Percentiles rank a stretch among this genome's conserved stretches.
These are phyloP conservation scores for Probosciger aterrimus DNA, from an alignment of 2,113 vertebrate species.

Conservation along the genomic window DNA sequence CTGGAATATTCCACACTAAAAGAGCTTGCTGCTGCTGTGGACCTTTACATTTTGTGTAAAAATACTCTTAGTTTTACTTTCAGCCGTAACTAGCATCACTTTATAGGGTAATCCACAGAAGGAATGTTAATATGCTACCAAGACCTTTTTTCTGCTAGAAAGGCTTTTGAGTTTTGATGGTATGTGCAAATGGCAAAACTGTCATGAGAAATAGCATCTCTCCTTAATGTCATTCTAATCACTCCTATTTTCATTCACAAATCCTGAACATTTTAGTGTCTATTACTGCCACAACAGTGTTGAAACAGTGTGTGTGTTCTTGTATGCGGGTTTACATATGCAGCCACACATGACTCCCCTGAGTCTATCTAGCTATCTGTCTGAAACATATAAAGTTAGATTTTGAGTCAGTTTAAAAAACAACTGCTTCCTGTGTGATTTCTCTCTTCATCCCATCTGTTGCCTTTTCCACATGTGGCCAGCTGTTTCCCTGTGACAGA, in stretches of 20 bases:
- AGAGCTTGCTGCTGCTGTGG: neutral
- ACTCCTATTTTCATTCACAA: neutral
- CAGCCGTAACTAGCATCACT: neutral
- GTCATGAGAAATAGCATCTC: neutral
- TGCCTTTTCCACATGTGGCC: neutral
- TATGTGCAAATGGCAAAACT: neutral
- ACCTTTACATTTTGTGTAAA: neutral
- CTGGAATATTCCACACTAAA: neutral
- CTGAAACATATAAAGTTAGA: neutral
- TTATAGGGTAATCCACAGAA: neutral
- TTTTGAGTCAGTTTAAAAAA: neutral
- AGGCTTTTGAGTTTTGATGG: neutral
- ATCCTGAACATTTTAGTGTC: neutral
- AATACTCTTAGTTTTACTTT: neutral
- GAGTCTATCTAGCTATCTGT: neutral
- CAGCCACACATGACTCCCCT: neutral
- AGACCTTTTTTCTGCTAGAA: neutral
- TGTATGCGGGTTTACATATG: neutral
- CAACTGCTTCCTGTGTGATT: neutral
- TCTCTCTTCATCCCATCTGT: neutral
- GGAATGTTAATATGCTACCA: neutral
- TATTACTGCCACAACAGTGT: neutral
- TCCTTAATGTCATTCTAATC: neutral
- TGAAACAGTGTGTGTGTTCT: neutral
- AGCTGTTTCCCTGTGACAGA: neutral